phyloP scores from a whole-genome alignment of 2,113 vertebrate species.

The Gorilla gorilla region DNA sequence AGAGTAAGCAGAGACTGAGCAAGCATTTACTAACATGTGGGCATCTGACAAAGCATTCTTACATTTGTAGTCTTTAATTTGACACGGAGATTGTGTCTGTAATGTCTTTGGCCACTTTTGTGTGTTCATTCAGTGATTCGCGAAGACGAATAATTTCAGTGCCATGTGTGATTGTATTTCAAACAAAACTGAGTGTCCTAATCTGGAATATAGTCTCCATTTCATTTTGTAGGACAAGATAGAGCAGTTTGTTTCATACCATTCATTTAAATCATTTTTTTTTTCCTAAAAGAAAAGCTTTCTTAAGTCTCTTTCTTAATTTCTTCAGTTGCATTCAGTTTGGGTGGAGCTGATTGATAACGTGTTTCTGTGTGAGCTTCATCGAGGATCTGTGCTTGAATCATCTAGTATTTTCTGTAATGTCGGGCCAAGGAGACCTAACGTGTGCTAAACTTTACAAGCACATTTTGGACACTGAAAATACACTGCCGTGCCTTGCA shows the following conservation, averaged over 20 bases:
- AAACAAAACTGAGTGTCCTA: not conserved
- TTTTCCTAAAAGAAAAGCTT: slow-evolving; percentile 7
- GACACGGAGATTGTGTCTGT: not conserved
- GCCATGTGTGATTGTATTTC: not conserved
- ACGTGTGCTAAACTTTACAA: too few species aligned
- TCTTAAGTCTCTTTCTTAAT: slow-evolving; percentile 17
- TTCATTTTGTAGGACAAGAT: not conserved
- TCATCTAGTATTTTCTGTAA: not conserved
- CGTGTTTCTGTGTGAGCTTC: not conserved
- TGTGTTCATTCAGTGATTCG: slow-evolving; percentile 45
- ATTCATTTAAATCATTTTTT: not conserved
- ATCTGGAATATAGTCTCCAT: not conserved
- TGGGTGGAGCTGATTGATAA: not conserved
- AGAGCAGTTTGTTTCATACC: not conserved
- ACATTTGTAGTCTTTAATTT: not conserved
- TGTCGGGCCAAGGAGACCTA: not conserved
- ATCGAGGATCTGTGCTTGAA: not conserved
- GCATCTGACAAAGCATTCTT: not conserved
- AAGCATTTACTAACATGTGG: not conserved
- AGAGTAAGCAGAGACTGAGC: not conserved
- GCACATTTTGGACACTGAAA: not conserved
- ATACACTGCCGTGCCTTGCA: not conserved
- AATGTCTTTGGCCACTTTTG: not conserved
- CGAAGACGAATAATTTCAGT: not conserved
- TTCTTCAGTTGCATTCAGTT: not conserved